A percentile compares a stretch with the other conserved stretches of the same genome.
phyloP scores from a whole-genome alignment of 1,140 invertebrate genomes.

The Ephestia elutella region DNA sequence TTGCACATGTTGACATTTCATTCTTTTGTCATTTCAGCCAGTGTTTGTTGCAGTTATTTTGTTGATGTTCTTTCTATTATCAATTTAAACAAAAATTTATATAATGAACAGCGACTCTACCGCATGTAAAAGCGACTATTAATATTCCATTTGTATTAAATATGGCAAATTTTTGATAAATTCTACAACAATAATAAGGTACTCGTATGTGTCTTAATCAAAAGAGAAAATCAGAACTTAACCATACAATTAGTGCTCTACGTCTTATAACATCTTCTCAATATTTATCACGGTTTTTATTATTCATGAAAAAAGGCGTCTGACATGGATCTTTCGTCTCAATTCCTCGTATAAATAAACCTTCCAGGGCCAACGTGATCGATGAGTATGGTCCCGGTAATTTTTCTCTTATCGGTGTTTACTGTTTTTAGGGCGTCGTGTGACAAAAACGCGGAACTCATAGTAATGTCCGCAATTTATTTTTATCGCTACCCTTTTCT shows the following conservation, averaged over 20 bases:
- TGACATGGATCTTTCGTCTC: neutral
- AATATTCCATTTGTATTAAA: no score
- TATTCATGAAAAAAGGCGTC: slow-evolving; percentile 5
- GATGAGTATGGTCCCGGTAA: neutral
- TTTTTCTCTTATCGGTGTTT: slow-evolving; percentile 7
- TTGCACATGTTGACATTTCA: no score
- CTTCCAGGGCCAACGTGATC: neutral
- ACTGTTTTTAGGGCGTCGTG: neutral
- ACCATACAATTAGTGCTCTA: neutral
- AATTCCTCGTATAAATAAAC: neutral
- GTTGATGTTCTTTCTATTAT: no score
- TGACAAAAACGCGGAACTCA: neutral
- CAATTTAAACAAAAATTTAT: no score
- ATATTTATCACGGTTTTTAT: neutral
- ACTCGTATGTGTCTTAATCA: no score
- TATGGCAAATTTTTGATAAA: no score
- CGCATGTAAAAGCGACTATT: no score
- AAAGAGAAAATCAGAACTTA: no score
- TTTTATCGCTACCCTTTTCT: neutral
- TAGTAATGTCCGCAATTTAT: neutral
- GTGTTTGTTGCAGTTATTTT: no score
- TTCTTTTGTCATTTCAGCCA: no score
- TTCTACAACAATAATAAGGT: no score
- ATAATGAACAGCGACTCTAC: no score
- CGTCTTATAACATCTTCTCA: neutral